Conservation (phyloP, 2,888 invertebrate species). For the Hyppa rectilinea region DNA sequence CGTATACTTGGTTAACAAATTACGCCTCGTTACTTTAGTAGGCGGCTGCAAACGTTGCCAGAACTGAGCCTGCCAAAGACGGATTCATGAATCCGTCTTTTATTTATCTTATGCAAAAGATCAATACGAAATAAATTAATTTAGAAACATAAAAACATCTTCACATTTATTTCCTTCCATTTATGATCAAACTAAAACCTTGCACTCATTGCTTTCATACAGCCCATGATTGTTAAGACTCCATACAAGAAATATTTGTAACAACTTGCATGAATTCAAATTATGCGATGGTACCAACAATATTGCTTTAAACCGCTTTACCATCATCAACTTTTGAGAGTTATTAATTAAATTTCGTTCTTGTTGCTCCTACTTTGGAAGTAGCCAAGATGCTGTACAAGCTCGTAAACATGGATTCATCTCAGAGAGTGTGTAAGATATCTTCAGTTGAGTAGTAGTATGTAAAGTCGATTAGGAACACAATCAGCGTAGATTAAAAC, state of each 20-base stretch:
- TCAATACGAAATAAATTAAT: neutral
- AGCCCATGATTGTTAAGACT: neutral
- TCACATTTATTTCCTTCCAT: neutral
- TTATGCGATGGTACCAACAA: neutral
- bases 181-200: neutral
- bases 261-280: neutral
- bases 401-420: too few species aligned
- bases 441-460: too few species aligned
- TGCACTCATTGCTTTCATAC: neutral
- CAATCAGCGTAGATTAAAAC: too few species aligned
- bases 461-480: too few species aligned
- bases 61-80: neutral
- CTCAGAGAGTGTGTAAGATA: too few species aligned
- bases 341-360: too few species aligned
- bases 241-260: neutral
- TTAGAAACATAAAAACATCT: neutral
- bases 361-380: too few species aligned
- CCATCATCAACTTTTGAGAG: neutral
- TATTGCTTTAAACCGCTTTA: neutral
- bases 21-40: neutral
- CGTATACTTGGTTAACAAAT: slow-evolving; percentile 21
- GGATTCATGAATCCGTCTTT: neutral
- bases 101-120: neutral
- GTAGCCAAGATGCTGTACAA: too few species aligned
- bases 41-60: neutral